phyloP scores from a whole-genome alignment of 2,888 invertebrate species.

The Thymelicus lineola region DNA sequence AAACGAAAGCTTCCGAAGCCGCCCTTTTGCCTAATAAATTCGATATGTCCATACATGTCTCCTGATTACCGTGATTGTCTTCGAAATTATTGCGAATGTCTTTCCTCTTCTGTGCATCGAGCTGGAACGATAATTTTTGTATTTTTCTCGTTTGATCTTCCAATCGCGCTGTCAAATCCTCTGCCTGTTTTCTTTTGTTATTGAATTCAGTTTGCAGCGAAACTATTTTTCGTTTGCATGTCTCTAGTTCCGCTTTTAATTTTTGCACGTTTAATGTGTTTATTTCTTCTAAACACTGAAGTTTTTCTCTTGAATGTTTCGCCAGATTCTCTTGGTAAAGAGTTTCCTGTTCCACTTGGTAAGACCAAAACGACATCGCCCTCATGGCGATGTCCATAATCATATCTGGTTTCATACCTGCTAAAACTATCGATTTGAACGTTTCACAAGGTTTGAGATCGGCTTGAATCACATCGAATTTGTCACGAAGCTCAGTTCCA shows the following conservation, averaged over 20 bases:
- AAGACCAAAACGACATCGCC: constrained; percentile 84
- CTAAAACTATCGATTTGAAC: constrained; percentile 81
- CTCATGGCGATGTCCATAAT: constrained; percentile 84
- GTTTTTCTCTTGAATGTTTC: constrained; percentile 75
- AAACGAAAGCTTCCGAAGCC: constrained; percentile 68
- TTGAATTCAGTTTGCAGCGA: constrained; percentile 73
- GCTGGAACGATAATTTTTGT: constrained; percentile 76
- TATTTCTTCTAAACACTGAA: constrained; percentile 77
- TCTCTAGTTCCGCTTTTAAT: constrained; percentile 77
- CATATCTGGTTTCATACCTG: constrained; percentile 81
- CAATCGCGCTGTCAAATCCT: constrained; percentile 71
- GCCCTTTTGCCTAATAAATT: constrained; percentile 71
- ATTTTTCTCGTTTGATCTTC: constrained; percentile 78
- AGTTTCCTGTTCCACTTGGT: constrained; percentile 82
- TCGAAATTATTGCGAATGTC: constrained; percentile 66
- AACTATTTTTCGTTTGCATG: constrained; percentile 73
- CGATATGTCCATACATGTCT: constrained; percentile 74
- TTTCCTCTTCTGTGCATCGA: constrained; percentile 74
- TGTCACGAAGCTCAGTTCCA: constrained; percentile 76
- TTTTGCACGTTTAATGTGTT: constrained; percentile 75
- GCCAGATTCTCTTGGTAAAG: constrained; percentile 78
- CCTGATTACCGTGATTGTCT: constrained; percentile 57
- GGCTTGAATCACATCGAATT: constrained; percentile 82
- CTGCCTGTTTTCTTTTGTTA: constrained; percentile 76
- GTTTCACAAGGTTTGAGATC: constrained; percentile 81